Evolutionary conservation across 2,113 vertebrate species (phyloP).

Genomic region (Malurus cyaneus): DNA sequence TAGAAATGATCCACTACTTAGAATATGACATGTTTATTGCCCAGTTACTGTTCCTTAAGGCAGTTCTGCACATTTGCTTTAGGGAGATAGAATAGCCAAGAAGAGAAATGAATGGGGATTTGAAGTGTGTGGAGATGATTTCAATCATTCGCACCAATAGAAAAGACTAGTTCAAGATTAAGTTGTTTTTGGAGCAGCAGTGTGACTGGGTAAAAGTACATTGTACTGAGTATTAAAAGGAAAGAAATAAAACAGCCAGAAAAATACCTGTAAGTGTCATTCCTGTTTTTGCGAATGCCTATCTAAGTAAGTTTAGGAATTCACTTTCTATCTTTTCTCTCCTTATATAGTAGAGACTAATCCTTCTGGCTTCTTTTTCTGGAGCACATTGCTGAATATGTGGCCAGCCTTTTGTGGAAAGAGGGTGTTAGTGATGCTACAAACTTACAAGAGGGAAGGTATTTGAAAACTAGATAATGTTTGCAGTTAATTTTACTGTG

Average conservation of each 20-base stretch:
- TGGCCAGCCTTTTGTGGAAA: background rate
- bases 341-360: background rate
- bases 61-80: background rate
- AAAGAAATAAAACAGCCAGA: background rate
- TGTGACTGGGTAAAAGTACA: background rate
- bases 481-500: background rate
- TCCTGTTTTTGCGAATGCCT: background rate
- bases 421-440: background rate
- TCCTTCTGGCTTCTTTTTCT: background rate
- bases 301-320: slow-evolving; percentile 3
- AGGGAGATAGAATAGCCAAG: background rate
- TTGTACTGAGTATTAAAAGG: background rate
- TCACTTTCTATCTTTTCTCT: background rate
- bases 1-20: background rate
- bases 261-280: background rate
- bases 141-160: background rate
- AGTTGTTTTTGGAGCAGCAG: background rate
- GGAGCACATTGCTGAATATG: background rate
- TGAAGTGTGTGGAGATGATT: background rate
- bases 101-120: background rate
- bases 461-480: background rate
- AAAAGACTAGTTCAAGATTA: background rate
- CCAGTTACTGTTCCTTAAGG: background rate
- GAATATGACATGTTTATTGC: background rate
- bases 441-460: background rate